phyloP scores from a whole-genome alignment of 2,113 vertebrate genomes.

The Silurus asotus region DNA sequence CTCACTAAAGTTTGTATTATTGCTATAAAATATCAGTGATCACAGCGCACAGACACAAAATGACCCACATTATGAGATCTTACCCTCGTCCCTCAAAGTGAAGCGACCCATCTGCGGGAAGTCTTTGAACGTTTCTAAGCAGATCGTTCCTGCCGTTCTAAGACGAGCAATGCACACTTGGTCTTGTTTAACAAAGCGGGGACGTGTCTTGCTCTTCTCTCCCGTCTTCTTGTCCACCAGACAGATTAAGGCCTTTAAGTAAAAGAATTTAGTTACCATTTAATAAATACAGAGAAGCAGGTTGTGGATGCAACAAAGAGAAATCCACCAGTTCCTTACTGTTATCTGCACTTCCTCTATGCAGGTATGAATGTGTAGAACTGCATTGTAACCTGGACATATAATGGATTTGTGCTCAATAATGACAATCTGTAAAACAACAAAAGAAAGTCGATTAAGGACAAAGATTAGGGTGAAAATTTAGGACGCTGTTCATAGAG shows the following conservation, averaged over 20 bases:
- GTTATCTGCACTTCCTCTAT: constrained; percentile 99
- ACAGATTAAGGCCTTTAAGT: constrained; percentile 93
- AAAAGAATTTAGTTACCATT: constrained; percentile 11
- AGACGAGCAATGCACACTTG: constrained; percentile 97
- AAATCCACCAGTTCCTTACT: constrained; percentile 73
- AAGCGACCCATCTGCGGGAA: constrained; percentile 99
- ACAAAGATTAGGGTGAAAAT: constrained; percentile 5
- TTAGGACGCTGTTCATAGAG: neutral
- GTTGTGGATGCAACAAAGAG: neutral
- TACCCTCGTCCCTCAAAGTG: constrained; percentile 96
- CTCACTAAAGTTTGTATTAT: neutral
- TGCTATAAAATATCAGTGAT: neutral
- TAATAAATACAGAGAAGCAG: neutral
- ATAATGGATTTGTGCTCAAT: constrained; percentile 99
- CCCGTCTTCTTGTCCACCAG: constrained; percentile 99
- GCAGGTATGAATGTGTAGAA: constrained; percentile 98
- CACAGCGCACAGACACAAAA: neutral
- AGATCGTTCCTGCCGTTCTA: constrained; percentile 93
- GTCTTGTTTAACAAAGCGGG: constrained; percentile 98
- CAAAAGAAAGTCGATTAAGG: neutral
- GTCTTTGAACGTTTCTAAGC: constrained; percentile 99
- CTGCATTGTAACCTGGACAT: constrained; percentile 98
- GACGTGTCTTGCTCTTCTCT: constrained; percentile 96
- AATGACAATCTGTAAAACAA: constrained; percentile 88
- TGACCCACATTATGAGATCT: constrained; percentile 47